These are phyloP conservation scores for Apteryx mantelli DNA, from an alignment of 2,113 vertebrate genomes.

Conservation along the genomic window DNA sequence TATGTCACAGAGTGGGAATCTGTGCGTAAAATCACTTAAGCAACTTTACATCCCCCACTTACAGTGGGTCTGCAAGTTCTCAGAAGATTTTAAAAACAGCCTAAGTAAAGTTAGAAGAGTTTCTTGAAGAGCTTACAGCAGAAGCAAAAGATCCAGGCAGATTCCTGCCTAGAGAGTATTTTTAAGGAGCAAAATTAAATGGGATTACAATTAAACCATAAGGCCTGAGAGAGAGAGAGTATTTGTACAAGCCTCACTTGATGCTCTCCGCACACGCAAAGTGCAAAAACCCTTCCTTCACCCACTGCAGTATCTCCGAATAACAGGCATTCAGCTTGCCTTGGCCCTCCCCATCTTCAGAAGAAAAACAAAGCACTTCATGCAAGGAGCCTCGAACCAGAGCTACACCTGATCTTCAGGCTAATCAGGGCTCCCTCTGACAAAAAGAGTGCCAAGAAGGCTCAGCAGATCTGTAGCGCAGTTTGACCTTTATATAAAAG, in stretches of 20 bases:
- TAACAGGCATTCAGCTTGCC: background rate
- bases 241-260: background rate
- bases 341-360: background rate
- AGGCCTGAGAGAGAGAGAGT: background rate
- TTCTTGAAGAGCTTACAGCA: rapidly evolving
- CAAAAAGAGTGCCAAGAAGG: background rate
- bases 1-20: background rate
- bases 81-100: background rate
- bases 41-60: background rate
- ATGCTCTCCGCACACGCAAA: background rate
- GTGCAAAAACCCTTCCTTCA: background rate
- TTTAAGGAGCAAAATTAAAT: background rate
- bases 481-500: background rate
- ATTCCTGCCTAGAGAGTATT: background rate
- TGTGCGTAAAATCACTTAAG: background rate
- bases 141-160: background rate
- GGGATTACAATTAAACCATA: background rate
- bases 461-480: background rate
- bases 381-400: background rate
- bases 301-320: background rate
- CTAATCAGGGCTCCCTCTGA: background rate
- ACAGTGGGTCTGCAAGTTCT: background rate
- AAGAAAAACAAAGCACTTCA: background rate
- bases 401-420: background rate
- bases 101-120: background rate